phyloP scores from a whole-genome alignment of 2,888 invertebrate species.

The Synanthedon formicaeformis region DNA sequence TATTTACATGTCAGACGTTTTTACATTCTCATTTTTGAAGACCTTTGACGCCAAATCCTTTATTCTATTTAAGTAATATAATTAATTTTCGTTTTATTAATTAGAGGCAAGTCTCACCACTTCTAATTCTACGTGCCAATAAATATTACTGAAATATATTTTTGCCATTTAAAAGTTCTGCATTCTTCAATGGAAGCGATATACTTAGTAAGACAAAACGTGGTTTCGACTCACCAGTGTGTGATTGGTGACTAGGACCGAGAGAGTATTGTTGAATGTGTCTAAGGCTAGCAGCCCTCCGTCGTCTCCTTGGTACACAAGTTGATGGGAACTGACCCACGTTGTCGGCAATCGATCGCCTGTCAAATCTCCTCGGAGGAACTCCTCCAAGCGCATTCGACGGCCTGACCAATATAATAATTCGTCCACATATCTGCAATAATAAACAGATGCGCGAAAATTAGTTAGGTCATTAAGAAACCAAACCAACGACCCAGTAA shows the following conservation, averaged over 20 bases:
- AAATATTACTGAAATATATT: too few species aligned
- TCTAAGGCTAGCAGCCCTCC: constrained; percentile 84
- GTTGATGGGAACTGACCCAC: constrained; percentile 85
- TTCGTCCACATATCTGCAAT: constrained; percentile 84
- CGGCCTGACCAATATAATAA: constrained; percentile 89
- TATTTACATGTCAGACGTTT: too few species aligned
- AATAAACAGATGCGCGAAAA: neutral
- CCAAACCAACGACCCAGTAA: too few species aligned
- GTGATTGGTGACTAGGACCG: constrained; percentile 87
- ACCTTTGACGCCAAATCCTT: too few species aligned
- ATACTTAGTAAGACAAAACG: neutral
- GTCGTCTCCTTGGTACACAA: constrained; percentile 89
- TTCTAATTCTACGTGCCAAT: too few species aligned
- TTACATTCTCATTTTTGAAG: too few species aligned
- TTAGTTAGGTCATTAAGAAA: too few species aligned
- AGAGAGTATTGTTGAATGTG: constrained; percentile 82
- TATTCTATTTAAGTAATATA: too few species aligned
- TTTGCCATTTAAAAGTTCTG: too few species aligned
- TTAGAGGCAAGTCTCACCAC: too few species aligned
- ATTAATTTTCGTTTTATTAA: too few species aligned
- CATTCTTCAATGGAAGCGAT: neutral
- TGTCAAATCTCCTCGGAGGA: constrained; percentile 81
- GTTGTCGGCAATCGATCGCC: constrained; percentile 81
- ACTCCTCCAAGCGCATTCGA: constrained; percentile 87
- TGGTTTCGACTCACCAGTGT: constrained; percentile 75